These are phyloP conservation scores for Leptinotarsa lineolata DNA, from an alignment of 1,140 invertebrate species.

Conservation along the genomic window DNA sequence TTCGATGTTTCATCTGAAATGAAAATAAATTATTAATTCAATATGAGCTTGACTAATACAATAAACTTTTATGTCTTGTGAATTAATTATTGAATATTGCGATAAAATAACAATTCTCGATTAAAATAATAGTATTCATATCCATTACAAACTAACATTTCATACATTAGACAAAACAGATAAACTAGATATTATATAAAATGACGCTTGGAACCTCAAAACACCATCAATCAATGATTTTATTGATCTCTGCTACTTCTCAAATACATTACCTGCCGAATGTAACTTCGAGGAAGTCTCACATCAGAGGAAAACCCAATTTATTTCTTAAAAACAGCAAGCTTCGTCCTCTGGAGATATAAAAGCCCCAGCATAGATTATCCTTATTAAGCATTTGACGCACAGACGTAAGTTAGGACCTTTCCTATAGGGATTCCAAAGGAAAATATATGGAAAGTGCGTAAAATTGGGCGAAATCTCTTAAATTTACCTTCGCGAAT, in stretches of 20 bases:
- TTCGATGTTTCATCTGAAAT: no score
- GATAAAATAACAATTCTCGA: no score
- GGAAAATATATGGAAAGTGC: constrained; percentile 15
- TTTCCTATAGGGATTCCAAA: constrained; percentile 17
- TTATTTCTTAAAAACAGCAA: constrained; percentile 11
- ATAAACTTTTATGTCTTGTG: no score
- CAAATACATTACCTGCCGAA: constrained; percentile 1
- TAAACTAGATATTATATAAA: no score
- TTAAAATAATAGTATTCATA: no score
- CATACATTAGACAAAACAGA: no score
- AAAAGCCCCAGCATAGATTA: constrained; percentile 23
- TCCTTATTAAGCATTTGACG: constrained; percentile 24
- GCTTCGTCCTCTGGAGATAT: constrained; percentile 6
- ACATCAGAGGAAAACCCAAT: constrained; percentile 14
- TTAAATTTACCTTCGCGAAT: constrained; percentile 4
- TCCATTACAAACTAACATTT: no score
- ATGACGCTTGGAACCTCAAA: no score
- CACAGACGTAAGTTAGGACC: constrained; percentile 22
- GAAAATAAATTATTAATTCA: no score
- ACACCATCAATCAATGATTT: no score
- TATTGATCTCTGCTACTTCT: background rate
- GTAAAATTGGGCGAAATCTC: constrained; percentile 16
- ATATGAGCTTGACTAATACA: no score
- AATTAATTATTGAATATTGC: no score
- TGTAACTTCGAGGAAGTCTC: constrained; percentile 13